These are phyloP conservation scores for Platyrinchus mystaceus DNA, from an alignment of 2,797 vertebrate genomes.

Conservation along the genomic window DNA sequence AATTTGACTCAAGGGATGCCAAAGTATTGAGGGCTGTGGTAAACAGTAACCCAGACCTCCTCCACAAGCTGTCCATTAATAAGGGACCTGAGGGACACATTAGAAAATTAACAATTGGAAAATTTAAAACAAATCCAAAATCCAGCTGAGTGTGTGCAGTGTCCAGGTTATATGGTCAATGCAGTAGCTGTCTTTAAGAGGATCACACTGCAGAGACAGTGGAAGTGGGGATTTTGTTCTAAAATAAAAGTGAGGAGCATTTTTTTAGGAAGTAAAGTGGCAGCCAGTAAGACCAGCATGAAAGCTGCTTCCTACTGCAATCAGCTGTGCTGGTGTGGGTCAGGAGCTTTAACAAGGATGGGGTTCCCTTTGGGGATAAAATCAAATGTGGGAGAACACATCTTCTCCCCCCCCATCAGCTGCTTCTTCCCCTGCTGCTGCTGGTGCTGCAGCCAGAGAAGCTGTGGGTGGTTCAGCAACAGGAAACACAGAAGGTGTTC, in stretches of 20 bases:
- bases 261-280: neutral
- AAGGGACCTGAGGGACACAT: conserved; percentile 34
- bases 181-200: neutral
- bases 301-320: neutral
- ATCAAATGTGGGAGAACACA: neutral
- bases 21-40: conserved; percentile 44
- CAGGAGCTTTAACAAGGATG: neutral
- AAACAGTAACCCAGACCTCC: conserved; percentile 55
- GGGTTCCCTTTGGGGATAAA: neutral
- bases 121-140: conserved; percentile 2
- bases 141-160: neutral
- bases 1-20: conserved; percentile 37
- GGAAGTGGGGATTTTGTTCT: neutral
- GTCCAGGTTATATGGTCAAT: neutral
- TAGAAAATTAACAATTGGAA: conserved; percentile 60
- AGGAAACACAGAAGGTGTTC: neutral
- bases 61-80: conserved; percentile 47
- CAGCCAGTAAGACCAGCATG: neutral
- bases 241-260: neutral
- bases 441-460: neutral
- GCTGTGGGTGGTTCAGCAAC: neutral
- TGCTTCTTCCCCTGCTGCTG: neutral
- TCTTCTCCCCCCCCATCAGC: neutral
- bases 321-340: neutral
- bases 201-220: neutral